A percentile compares a stretch with the other conserved stretches of the same genome.
phyloP scores from a whole-genome alignment of 1,140 invertebrate species.

The Aphis craccivora region DNA sequence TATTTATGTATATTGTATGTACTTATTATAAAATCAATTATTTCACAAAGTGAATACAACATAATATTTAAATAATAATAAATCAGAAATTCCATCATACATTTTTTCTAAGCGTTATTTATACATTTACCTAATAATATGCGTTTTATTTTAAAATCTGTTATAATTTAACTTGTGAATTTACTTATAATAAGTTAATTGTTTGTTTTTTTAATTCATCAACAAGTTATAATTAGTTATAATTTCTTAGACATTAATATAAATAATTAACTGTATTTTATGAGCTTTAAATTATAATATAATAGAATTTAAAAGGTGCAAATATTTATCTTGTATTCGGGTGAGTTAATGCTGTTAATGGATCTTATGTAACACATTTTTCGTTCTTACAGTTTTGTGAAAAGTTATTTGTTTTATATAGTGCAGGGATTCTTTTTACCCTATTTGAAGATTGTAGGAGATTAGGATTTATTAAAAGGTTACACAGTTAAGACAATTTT shows the following conservation, averaged over 20 bases:
- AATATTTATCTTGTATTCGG: neutral
- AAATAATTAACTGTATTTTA: neutral
- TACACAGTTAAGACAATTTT: neutral
- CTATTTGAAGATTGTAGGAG: neutral
- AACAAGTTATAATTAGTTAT: neutral
- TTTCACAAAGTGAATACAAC: too few species aligned
- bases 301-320: neutral
- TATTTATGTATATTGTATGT: too few species aligned
- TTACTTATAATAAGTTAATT: too few species aligned
- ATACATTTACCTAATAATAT: neutral
- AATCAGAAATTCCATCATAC: neutral
- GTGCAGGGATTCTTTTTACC: neutral
- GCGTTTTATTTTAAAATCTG: neutral
- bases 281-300: neutral
- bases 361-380: neutral
- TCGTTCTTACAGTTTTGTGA: neutral
- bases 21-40: too few species aligned
- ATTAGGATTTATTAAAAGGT: neutral
- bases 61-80: neutral
- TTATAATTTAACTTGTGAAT: neutral
- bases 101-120: neutral
- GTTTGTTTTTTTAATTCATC: too few species aligned
- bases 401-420: slow-evolving; percentile 10
- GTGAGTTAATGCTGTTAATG: too few species aligned
- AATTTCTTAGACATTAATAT: neutral